phyloP scores from a whole-genome alignment of 2,797 vertebrate genomes.

The Trichosurus vulpecula region DNA sequence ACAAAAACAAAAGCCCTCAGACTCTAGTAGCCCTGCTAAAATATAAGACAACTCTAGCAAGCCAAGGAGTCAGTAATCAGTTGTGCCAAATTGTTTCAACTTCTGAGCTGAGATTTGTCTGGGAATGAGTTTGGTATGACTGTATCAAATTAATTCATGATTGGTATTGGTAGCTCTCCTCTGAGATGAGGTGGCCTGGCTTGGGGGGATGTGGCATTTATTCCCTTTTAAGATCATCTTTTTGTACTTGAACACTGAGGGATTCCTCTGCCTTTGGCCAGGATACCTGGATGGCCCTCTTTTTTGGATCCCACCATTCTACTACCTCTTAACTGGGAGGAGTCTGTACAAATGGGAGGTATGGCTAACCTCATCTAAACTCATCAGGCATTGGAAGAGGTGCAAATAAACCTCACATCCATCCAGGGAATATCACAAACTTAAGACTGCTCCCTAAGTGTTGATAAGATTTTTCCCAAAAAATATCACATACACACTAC shows the following conservation, averaged over 20 bases:
- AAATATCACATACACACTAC: neutral
- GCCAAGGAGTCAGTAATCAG: neutral
- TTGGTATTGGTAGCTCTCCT: neutral
- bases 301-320: neutral
- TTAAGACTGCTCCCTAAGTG: neutral
- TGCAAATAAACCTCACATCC: neutral
- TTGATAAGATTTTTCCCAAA: neutral
- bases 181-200: neutral
- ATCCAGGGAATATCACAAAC: neutral
- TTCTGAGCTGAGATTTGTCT: neutral
- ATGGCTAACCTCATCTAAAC: neutral
- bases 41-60: neutral
- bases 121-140: neutral
- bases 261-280: neutral
- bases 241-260: neutral
- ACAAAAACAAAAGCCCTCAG: neutral
- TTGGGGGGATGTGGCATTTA: neutral
- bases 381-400: neutral
- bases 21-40: neutral
- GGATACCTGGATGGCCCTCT: too few relatives aligned
- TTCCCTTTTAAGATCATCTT: neutral
- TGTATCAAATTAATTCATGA: neutral
- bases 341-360: neutral
- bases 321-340: neutral
- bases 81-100: neutral